Evolutionary conservation across 2,888 invertebrate species (phyloP), one percentile per base, ranked within the genome.

Genomic region (Anticlea derivata): DNA sequence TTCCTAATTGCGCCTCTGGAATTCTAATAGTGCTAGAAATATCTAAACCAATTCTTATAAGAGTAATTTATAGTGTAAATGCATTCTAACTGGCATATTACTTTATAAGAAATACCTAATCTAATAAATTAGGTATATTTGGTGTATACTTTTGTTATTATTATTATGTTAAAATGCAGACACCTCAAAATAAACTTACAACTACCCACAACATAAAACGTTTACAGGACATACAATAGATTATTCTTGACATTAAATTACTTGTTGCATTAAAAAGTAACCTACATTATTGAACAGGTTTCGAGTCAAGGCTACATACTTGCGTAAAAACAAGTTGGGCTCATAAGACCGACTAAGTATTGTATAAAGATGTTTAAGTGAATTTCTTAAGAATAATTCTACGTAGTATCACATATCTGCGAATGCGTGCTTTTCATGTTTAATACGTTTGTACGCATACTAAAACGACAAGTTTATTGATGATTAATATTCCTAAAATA

Each of bases 201-300:
- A 30, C 30, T 50, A 43, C 37, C 49, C 37, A 23, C 41, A 41
- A 23, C 12, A 13, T 29, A 27, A 24, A 6, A 5, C 8, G 10
- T 41, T 3, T 41, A n/a, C 11, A 24, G 11, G 24, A 33, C 27
- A 29, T n/a, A 49, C 44, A 50, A 44, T 33, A 33, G 20, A 38
- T 29, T 33, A 26, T 8, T 44, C 33, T 23, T 39, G 38, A 43
- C 49, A 33, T 50, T 38, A 37, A 17, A 50, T 38, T 31, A 37
- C 51, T 7, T 10, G 22, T 31, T 31, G 30, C 24, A 40, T 22
- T 26, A 43, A 51, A 43, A 38, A 44, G 27, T 47, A 52, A 43
- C 52, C 52, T 52, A 52, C 43, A 41, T 43, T 35, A 29, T 29
- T 7, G 17, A 38, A 52, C 47, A 13, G 23, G 52, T 52, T 39